phyloP scores from a whole-genome alignment of 1,140 invertebrate species.

The Bombus waltoni region DNA sequence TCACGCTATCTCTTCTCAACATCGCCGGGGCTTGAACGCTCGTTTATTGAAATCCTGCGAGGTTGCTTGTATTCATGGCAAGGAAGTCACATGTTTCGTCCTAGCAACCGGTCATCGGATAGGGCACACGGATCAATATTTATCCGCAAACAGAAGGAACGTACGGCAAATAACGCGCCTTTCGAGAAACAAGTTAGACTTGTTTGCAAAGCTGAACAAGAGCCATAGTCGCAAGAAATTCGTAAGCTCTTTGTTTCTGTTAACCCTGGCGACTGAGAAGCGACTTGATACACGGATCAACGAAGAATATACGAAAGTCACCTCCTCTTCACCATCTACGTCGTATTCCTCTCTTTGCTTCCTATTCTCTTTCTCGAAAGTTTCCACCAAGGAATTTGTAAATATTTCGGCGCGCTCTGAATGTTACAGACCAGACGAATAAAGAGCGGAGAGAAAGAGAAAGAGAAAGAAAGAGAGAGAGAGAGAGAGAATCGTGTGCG shows the following conservation, averaged over 20 bases:
- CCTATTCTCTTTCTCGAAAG: neutral
- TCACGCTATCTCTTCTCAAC: neutral
- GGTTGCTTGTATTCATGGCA: neutral
- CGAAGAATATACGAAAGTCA: neutral
- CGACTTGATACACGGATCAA: neutral
- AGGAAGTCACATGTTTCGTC: neutral
- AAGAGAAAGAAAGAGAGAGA: neutral
- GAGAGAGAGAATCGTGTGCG: neutral
- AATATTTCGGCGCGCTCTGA: conserved; percentile 25
- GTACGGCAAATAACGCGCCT: neutral
- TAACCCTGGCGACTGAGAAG: neutral
- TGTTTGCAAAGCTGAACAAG: neutral
- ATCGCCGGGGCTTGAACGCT: neutral
- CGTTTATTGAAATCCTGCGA: conserved; percentile 26
- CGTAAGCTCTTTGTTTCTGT: conserved; percentile 11
- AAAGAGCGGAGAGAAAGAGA: neutral
- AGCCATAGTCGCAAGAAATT: conserved; percentile 1
- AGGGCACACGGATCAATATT: neutral
- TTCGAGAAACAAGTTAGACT: neutral
- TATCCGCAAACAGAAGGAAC: neutral
- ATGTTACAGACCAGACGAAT: neutral
- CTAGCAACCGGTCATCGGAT: neutral
- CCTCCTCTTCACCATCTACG: too few relatives aligned
- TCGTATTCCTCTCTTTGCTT: too few relatives aligned
- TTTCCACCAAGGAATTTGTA: conserved; percentile 34